Evolutionary conservation across 2,888 invertebrate genomes (phyloP).

Genomic region (Danaus chrysippus): DNA sequence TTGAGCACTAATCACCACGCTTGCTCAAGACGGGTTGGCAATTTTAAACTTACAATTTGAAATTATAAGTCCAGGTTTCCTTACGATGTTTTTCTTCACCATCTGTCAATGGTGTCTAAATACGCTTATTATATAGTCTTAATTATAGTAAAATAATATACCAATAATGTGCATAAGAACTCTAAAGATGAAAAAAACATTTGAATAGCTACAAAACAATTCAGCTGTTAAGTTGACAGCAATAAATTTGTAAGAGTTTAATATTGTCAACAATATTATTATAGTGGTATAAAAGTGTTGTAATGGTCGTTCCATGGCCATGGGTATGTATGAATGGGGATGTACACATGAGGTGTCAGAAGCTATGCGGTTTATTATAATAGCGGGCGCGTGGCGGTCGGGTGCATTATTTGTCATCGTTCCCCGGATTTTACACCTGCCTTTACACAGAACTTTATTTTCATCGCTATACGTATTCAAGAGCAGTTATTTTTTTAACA

Average conservation of each 20-base stretch:
- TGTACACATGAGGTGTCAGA: slow-evolving; percentile 17
- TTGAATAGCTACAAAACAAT: background rate
- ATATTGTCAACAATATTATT: background rate
- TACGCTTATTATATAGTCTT: no score
- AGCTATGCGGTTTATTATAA: slow-evolving; percentile 34
- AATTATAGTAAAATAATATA: no score
- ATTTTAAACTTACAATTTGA: no score
- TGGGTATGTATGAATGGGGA: slow-evolving; percentile 12
- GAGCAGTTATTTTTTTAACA: background rate
- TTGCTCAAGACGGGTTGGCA: no score
- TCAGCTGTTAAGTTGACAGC: slow-evolving; percentile 7
- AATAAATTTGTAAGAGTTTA: background rate
- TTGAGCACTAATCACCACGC: no score
- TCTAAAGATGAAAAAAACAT: no score
- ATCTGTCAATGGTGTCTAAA: no score
- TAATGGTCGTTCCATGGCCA: background rate
- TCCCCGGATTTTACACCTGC: slow-evolving; percentile 1
- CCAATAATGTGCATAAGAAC: no score
- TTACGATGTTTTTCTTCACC: no score
- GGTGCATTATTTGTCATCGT: slow-evolving; percentile 37
- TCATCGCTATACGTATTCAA: background rate
- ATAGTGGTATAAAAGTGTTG: background rate
- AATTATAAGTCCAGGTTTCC: no score
- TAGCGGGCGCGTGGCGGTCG: slow-evolving; percentile 54
- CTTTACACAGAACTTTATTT: background rate